Base-by-base conservation (phyloP, 2,113 vertebrate genomes). In the Platysteira castanea region DNA sequence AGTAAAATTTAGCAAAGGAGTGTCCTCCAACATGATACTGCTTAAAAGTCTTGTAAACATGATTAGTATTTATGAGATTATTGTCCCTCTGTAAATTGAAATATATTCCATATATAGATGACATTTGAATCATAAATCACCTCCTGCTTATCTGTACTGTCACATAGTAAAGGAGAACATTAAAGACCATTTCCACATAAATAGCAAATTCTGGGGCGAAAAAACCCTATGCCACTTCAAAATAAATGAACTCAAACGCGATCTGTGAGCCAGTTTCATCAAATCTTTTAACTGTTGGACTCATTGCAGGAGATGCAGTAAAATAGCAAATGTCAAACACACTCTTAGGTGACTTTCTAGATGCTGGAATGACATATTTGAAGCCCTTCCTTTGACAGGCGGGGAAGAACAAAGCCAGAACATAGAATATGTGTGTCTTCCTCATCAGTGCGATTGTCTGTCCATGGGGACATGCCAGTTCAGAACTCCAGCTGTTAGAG, bases 381-480 rank as follows among this genome's bases (percentile, higher is more conserved):
- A 53, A 78, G 28, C 10, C 20, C n/a, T 61, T n/a, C n/a, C 54
- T 78, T 47, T 61, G 23, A 39, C 28, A 63, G 19, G 24, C 30
- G 10, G 10, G 28, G 8, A 79, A 61, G 56, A 70, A 41, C 64
- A 79, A 47, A 70, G 28, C 24, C 23, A 41, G 24, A 46, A 39
- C n/a, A 30, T 3, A 39, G 20, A 53, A 39, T 30, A 7, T 46
- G 8, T 46, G n/a, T 11, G 10, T 49, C 35, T 56, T 69, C 27
- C 8, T 87, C 27, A 63, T 57, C 2, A 4, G 7, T 6, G 71
- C 16, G 30, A 49, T 22, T 47, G 28, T 47, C 35, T 4, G 1
- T 10, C 41, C 0, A 0, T 1, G 2, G 26, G 20, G 14, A 67
- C 35, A 50, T 17, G 49, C 5, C 22, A 5, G 1, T 31, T 35